Base-by-base conservation (phyloP, 1,140 invertebrate species). In the Mactra quadrangularis region DNA sequence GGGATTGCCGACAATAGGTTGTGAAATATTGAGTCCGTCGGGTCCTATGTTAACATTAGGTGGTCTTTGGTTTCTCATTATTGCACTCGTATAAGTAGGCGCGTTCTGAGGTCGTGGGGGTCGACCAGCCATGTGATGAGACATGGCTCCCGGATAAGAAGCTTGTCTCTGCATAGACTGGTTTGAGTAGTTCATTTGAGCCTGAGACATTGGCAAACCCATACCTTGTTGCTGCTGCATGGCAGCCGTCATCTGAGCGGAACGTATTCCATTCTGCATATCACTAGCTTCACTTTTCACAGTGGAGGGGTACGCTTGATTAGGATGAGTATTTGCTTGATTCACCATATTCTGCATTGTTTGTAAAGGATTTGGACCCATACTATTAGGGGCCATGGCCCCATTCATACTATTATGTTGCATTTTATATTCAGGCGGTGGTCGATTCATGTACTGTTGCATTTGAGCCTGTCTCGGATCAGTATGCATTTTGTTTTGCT, bases 41-140 rank as follows among this genome's bases (percentile, higher is more conserved):
- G 93, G 93, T 33, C 93, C 93, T 31, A 93, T 92, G 81, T 93
- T 93, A 1, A 93, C 92, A 85, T 93, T 93, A n/a, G 93, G 93
- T 19, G 93, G 92, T 82, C 92, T 88, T 79, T 93, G 92, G 71
- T 90, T 91, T 27, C 91, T 70, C 90, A 92, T 89, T 59, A 93
- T 87, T 78, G 92, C 86, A 89, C 92, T 92, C 25, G 91, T 92
- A 77, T 90, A 92, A 1, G 85, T 87, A 17, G 87, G 83, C 35
- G 83, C 79, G 38, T 71, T 71, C 33, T 81, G 57, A 17, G 72
- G 86, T 55, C 83, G 83, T 66, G 76, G 86, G 19, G 77, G 85
- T 45, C 84, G 66, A 6, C 35, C 68, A 35, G 22, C 47, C 64
- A 79, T 79, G 62, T 81, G 75, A 27, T 74, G 84, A 35, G 84